A percentile compares a stretch with the other conserved stretches of the same genome.
Conservation (phyloP, 2,888 invertebrate genomes). For the Dicyrtoma fusca region DNA sequence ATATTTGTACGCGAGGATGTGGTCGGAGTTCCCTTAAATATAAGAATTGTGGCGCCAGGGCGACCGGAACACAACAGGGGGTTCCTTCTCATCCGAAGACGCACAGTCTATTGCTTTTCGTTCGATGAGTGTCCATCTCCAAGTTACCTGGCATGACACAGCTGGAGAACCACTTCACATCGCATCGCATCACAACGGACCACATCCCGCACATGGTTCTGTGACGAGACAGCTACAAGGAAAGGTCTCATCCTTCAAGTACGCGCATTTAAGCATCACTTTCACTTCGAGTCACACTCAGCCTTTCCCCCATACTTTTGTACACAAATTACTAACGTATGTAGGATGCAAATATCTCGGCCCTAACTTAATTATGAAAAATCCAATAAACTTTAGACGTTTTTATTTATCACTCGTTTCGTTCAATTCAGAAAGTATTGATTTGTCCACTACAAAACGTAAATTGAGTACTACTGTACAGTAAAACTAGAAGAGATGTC, state of each 20-base stretch:
- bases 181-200: constrained; percentile 38
- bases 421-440: too few species aligned
- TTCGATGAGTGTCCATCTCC: constrained; percentile 50
- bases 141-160: constrained; percentile 47
- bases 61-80: constrained; percentile 56
- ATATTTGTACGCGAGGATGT: background rate
- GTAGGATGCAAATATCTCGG: too few species aligned
- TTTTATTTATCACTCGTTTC: too few species aligned
- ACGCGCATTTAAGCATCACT: constrained; percentile 22
- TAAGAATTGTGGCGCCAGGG: constrained; percentile 56
- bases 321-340: background rate
- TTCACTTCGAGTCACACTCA: constrained; percentile 25
- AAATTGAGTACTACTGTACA: background rate
- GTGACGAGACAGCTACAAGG: constrained; percentile 16
- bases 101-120: constrained; percentile 43
- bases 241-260: background rate
- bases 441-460: too few species aligned
- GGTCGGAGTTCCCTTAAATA: constrained; percentile 40
- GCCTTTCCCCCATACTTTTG: constrained; percentile 5
- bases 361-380: too few species aligned
- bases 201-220: constrained; percentile 37
- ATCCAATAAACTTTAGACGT: too few species aligned
- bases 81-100: constrained; percentile 45
- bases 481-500: constrained; percentile 3
- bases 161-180: constrained; percentile 50